Conservation (phyloP, 2,113 vertebrate species). For the Pelecanus crispus region DNA sequence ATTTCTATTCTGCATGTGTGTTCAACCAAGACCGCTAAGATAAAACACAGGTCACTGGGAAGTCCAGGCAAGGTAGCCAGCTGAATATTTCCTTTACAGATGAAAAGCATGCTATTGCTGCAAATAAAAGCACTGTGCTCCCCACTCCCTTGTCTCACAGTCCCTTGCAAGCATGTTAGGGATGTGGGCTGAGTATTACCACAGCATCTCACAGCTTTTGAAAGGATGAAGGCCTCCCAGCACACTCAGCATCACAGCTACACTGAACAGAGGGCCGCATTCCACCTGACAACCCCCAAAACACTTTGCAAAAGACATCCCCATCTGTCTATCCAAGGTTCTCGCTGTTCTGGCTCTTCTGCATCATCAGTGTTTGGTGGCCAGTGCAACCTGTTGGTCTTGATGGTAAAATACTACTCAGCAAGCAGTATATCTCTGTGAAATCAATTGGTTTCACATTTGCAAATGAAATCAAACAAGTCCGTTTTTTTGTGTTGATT, state of each 20-base stretch:
- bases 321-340: background rate
- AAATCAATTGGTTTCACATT: conserved; percentile 18
- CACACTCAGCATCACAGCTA: background rate
- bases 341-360: background rate
- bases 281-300: background rate
- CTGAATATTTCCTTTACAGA: background rate
- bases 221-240: background rate
- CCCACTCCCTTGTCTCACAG: background rate
- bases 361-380: background rate
- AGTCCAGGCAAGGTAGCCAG: background rate
- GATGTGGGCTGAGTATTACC: background rate
- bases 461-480: background rate
- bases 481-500: background rate
- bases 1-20: background rate
- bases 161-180: background rate
- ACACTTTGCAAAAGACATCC: background rate
- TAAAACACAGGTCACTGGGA: background rate
- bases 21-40: background rate
- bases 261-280: fast-evolving
- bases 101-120: background rate
- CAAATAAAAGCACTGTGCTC: background rate
- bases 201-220: background rate
- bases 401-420: background rate
- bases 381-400: background rate
- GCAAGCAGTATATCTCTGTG: background rate